Evolutionary conservation across 2,797 vertebrate genomes (phyloP).

Genomic region (Phrynocephalus forsythii): DNA sequence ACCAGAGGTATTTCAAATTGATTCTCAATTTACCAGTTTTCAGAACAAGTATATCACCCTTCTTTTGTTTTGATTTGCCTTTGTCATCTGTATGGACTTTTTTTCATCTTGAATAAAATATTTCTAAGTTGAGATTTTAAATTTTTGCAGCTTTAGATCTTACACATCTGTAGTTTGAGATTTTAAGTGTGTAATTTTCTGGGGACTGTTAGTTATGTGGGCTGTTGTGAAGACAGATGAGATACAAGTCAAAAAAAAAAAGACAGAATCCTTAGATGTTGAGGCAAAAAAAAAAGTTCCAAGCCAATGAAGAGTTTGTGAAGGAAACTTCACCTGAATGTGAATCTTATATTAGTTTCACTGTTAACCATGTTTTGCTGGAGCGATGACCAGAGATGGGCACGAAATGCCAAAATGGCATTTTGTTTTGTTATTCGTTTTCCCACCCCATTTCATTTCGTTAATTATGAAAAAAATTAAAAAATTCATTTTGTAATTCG

Average conservation of each 20-base stretch:
- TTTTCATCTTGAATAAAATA: background rate
- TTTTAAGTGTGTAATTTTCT: background rate
- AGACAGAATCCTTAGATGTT: background rate
- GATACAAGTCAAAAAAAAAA: background rate
- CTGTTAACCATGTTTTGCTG: background rate
- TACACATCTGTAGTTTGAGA: too few relatives aligned
- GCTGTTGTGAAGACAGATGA: background rate
- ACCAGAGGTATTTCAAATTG: constrained; percentile 88
- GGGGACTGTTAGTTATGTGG: background rate
- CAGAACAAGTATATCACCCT: background rate
- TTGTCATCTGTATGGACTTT: background rate
- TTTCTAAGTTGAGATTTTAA: background rate
- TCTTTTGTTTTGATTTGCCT: background rate
- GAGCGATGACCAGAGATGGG: too few relatives aligned
- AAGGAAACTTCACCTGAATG: background rate
- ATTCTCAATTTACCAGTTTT: background rate
- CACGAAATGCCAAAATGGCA: too few relatives aligned
- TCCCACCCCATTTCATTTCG: too few relatives aligned
- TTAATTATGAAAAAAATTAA: too few relatives aligned
- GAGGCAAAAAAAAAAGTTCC: background rate
- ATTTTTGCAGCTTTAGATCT: background rate
- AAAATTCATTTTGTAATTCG: too few relatives aligned
- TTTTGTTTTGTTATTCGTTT: too few relatives aligned
- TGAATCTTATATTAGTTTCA: background rate
- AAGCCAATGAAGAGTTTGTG: background rate